Base-by-base conservation (phyloP, 2,888 invertebrate species). In the Phalera bucephala region DNA sequence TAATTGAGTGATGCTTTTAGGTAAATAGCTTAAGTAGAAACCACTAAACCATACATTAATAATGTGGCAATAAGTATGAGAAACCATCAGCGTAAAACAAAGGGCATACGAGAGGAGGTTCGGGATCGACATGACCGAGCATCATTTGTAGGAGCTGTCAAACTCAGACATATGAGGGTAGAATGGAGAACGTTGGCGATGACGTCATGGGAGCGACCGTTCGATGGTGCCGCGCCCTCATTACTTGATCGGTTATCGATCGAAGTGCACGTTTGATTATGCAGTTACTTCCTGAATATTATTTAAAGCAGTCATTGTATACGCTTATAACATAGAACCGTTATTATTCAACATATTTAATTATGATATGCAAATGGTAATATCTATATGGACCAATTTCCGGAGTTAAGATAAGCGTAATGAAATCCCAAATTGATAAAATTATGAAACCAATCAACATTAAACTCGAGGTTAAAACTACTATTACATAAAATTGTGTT, bases 121-220 rank as follows among this genome's bases (percentile, higher is more conserved):
- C 36, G 52, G 50, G 59, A 54, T 57, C 40, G 46, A 49, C 49
- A 45, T 52, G 59, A 52, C 48, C 36, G 50, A 51, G 53, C 51
- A 60, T 64, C 57, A 59, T 64, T 67, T 62, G 64, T 65, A 54
- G 39, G 50, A 51, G 45, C 63, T 70, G 72, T 67, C 72, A 64
- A 60, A 46, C 34, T 38, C 69, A 70, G 56, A 51, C 52, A 41
- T 54, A 60, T 58, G 62, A 64, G 66, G 64, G 64, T 64, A 64
- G 58, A 50, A 46, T 54, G 28, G 52, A 55, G 57, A 61, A 52
- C 52, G 43, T 9, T 27, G 33, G 40, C 26, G 17, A 40, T 60
- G 58, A 64, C 65, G 58, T 60, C 61, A 60, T 32, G 36, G 32
- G 21, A 35, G 42, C 49, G 33, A 26, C 20, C 27, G 26, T 19